phyloP scores from a whole-genome alignment of 2,113 vertebrate genomes.

The Eptatretus burgeri region DNA sequence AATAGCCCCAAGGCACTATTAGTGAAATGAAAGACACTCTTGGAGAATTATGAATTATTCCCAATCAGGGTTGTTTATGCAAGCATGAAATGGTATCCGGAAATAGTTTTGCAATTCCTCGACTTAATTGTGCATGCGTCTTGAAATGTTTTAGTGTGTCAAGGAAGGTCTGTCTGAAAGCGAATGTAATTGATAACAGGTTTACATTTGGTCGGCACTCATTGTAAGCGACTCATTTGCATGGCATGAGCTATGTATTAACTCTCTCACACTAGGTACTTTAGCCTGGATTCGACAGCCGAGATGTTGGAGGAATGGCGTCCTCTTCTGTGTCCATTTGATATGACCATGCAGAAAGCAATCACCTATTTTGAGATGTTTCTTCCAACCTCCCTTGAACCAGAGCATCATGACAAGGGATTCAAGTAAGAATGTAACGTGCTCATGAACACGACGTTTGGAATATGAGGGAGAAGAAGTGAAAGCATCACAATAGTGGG shows the following conservation, averaged over 20 bases:
- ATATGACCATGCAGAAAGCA: constrained; percentile 91
- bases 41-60: too few relatives aligned
- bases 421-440: constrained; percentile 34
- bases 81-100: too few relatives aligned
- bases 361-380: constrained; percentile 88
- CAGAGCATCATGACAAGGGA: constrained; percentile 57
- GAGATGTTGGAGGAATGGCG: constrained; percentile 92
- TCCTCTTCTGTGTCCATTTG: constrained; percentile 80
- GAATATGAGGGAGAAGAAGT: too few relatives aligned
- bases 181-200: background rate
- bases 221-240: background rate
- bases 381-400: constrained; percentile 70
- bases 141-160: background rate
- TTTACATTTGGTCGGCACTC: background rate
- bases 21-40: too few relatives aligned
- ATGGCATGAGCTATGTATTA: constrained; percentile 6
- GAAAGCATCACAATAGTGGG: too few relatives aligned
- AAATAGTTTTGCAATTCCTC: too few relatives aligned
- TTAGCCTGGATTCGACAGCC: constrained; percentile 43
- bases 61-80: too few relatives aligned
- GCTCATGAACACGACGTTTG: too few relatives aligned
- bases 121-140: background rate
- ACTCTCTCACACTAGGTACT: constrained; percentile 31
- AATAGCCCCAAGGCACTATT: too few relatives aligned
- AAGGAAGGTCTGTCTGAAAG: background rate